Conservation (phyloP, 2,113 vertebrate genomes). For the Petroica traversi region DNA sequence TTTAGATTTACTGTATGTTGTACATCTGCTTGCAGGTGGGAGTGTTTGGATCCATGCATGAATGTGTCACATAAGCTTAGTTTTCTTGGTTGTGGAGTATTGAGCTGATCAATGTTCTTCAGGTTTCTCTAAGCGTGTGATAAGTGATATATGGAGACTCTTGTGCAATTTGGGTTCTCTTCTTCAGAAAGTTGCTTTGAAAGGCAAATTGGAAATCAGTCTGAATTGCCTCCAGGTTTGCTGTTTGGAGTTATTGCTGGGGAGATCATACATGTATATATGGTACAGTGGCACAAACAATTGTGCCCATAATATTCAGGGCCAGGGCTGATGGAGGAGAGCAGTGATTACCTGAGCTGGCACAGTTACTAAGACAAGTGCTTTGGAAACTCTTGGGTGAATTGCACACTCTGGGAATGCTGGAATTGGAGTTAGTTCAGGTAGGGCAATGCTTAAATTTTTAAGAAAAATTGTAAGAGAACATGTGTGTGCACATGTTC, state of each 20-base stretch:
- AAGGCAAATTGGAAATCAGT: neutral
- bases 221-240: neutral
- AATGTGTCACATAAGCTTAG: neutral
- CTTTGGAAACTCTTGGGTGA: neutral
- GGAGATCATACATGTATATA: neutral
- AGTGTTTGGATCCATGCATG: neutral
- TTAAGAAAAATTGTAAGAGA: neutral
- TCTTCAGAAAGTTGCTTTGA: neutral
- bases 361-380: neutral
- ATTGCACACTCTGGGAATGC: neutral
- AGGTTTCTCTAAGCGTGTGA: neutral
- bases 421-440: neutral
- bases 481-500: rapidly evolving
- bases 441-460: neutral
- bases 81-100: neutral
- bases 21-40: neutral
- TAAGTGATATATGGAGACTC: neutral
- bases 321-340: neutral
- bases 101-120: neutral
- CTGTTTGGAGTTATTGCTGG: neutral
- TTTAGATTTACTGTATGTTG: neutral
- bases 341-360: neutral
- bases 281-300: neutral
- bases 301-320: neutral
- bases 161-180: neutral